Evolutionary conservation across 2,888 invertebrate genomes (phyloP).

Genomic region (Mayetiola destructor): DNA sequence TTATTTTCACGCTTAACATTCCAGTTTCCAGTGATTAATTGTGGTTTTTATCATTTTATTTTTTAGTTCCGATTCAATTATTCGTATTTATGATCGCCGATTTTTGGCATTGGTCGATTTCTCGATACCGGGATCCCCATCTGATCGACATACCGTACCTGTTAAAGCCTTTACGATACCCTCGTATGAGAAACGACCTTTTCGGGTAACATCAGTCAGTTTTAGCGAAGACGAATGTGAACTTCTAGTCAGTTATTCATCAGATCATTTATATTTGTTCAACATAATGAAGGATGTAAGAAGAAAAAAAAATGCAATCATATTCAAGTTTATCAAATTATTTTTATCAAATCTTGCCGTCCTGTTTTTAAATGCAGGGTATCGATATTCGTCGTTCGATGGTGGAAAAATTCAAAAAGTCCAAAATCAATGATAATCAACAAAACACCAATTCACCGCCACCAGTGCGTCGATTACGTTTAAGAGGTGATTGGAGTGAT

Average conservation of each 20-base stretch:
- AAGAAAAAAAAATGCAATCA: neutral
- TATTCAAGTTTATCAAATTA: neutral
- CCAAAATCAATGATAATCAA: constrained; percentile 16
- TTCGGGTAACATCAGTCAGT: constrained; percentile 63
- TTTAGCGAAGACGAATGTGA: constrained; percentile 60
- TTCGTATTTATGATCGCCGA: constrained; percentile 58
- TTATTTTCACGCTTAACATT: neutral
- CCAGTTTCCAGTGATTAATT: too few relatives aligned
- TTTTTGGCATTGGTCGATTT: constrained; percentile 28
- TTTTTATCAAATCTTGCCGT: neutral
- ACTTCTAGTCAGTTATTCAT: constrained; percentile 66
- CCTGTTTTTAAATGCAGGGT: too few relatives aligned
- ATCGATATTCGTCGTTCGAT: constrained; percentile 17
- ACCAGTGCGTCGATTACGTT: constrained; percentile 49
- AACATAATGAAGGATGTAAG: constrained; percentile 41
- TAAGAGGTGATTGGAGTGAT: constrained; percentile 66
- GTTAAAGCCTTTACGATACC: constrained; percentile 39
- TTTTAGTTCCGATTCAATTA: constrained; percentile 56
- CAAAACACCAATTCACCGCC: constrained; percentile 34
- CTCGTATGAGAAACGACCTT: constrained; percentile 50
- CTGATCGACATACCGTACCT: constrained; percentile 25
- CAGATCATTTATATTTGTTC: constrained; percentile 67
- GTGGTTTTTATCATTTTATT: too few relatives aligned
- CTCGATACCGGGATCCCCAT: constrained; percentile 21
- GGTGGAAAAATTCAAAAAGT: constrained; percentile 24